These are phyloP conservation scores for Hucho hucho DNA, from an alignment of 2,113 vertebrate species.

Conservation along the genomic window DNA sequence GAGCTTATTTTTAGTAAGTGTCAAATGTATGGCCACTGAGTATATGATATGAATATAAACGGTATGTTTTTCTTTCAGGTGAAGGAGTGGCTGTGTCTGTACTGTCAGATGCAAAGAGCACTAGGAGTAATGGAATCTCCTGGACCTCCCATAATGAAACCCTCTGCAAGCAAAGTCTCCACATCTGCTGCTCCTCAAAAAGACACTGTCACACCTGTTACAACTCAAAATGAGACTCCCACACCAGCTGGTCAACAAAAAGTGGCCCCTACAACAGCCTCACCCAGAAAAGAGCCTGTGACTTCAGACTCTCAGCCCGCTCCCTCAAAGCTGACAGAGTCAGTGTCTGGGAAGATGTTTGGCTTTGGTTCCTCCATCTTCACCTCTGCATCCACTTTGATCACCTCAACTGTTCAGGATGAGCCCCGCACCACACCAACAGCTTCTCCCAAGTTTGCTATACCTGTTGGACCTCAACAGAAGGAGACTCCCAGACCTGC, in stretches of 20 bases:
- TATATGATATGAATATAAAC: too few species aligned
- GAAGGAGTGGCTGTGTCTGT: conserved; percentile 92
- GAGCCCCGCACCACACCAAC: conserved; percentile 62
- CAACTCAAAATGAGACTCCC: neutral
- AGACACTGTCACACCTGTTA: neutral
- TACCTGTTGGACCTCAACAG: conserved; percentile 17
- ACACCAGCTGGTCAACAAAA: neutral
- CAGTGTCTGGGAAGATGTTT: conserved; percentile 75
- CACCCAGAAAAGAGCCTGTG: neutral
- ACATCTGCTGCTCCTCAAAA: neutral
- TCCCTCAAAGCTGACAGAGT: conserved; percentile 72
- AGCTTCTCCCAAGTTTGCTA: conserved; percentile 60
- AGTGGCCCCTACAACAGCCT: conserved; percentile 7
- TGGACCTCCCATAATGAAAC: conserved; percentile 67
- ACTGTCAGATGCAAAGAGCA: conserved; percentile 92
- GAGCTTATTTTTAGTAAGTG: neutral
- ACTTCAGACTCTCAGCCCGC: conserved; percentile 51
- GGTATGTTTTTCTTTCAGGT: conserved; percentile 61
- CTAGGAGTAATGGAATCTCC: conserved; percentile 80
- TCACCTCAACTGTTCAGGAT: conserved; percentile 63
- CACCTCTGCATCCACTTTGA: conserved; percentile 46
- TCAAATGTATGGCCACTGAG: too few species aligned
- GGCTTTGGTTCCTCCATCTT: conserved; percentile 69
- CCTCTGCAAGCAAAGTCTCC: conserved; percentile 63
- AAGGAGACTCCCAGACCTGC: conserved; percentile 12